Conservation (phyloP, 2,888 invertebrate species). For the Beris morrisii region DNA sequence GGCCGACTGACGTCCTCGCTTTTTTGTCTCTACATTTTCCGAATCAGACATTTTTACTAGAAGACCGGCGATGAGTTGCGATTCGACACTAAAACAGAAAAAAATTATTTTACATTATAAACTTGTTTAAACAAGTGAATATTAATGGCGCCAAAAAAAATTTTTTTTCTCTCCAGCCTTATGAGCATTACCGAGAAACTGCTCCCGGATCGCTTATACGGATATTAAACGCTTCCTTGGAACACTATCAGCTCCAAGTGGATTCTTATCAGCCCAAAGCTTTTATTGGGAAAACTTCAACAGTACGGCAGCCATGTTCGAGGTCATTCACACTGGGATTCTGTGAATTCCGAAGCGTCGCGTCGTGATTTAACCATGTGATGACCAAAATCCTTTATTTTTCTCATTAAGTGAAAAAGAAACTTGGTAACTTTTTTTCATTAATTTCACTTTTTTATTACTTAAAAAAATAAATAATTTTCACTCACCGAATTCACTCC, state of each 20-base stretch:
- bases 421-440: background rate
- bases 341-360: background rate
- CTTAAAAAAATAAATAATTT: constrained; percentile 15
- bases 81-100: background rate
- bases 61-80: background rate
- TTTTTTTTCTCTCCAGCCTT: background rate
- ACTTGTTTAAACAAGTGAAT: background rate
- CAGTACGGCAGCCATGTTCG: constrained; percentile 23
- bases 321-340: constrained; percentile 29
- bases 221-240: background rate
- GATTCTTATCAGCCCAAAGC: constrained; percentile 11
- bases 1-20: constrained; percentile 41
- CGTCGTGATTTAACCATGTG: no score
- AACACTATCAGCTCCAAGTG: constrained; percentile 13
- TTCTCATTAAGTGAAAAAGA: background rate
- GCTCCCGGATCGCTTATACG: background rate
- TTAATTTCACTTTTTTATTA: background rate
- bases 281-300: constrained; percentile 8
- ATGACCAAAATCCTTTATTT: background rate
- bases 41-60: constrained; percentile 41
- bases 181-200: background rate
- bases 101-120: background rate
- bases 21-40: constrained; percentile 43
- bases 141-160: constrained; percentile 19
- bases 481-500: constrained; percentile 31